These are phyloP conservation scores for Ptychochromis oligacanthus DNA, from an alignment of 2,113 vertebrate species.

Conservation along the genomic window DNA sequence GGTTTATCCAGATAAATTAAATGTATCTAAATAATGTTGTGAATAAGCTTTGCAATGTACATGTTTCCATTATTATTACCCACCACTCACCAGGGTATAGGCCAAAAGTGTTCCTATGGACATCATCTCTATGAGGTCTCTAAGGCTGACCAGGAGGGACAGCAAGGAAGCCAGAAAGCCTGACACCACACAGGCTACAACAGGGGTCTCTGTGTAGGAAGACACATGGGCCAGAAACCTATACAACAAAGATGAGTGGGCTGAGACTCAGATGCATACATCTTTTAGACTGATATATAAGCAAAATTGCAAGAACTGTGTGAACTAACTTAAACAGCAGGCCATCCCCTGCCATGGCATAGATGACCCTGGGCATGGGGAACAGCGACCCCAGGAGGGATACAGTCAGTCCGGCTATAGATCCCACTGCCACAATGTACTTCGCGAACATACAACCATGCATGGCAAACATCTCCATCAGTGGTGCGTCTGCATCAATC, in stretches of 20 bases:
- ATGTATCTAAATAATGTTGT: not conserved
- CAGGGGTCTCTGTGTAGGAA: constrained; percentile 94
- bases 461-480: constrained; percentile 97
- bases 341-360: constrained; percentile 97
- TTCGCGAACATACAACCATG: constrained; percentile 93
- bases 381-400: constrained; percentile 97
- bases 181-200: constrained; percentile 93
- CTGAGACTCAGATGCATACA: not conserved
- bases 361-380: constrained; percentile 96
- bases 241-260: not conserved
- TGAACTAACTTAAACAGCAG: constrained; percentile 93
- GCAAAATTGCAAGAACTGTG: not conserved
- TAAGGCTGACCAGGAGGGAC: constrained; percentile 91
- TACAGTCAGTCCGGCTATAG: constrained; percentile 92
- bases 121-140: constrained; percentile 99
- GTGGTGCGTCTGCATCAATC: constrained; percentile 93
- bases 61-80: not conserved
- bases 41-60: not conserved
- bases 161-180: constrained; percentile 92
- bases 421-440: constrained; percentile 94
- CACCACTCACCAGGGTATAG: constrained; percentile 91
- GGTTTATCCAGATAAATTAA: not conserved
- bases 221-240: constrained; percentile 94
- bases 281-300: not conserved
- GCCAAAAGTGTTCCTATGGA: constrained; percentile 96